Conservation (phyloP, 2,113 vertebrate species). For the Pygoscelis adeliae region DNA sequence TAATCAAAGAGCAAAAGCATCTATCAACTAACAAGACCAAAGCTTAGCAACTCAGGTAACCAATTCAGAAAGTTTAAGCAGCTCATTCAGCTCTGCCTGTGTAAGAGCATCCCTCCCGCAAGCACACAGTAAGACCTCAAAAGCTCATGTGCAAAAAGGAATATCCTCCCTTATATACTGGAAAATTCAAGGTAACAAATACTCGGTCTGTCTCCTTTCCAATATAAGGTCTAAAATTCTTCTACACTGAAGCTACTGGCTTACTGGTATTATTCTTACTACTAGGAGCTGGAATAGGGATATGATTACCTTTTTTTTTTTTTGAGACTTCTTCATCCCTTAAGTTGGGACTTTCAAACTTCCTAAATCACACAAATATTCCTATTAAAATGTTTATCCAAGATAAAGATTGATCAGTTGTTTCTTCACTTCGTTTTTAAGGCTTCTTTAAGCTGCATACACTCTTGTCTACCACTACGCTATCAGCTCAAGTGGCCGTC, state of each 20-base stretch:
- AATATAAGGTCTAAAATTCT: not conserved
- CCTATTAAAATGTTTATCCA: not conserved
- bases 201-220: not conserved
- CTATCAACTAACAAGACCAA: not conserved
- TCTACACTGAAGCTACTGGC: not conserved
- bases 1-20: not conserved
- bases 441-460: not conserved
- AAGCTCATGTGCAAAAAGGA: not conserved
- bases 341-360: not conserved
- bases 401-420: not conserved
- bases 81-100: not conserved
- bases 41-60: not conserved
- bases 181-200: not conserved
- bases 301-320: not conserved
- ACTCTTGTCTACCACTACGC: not conserved
- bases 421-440: not conserved
- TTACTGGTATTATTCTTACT: not conserved
- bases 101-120: not conserved
- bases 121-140: not conserved
- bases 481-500: not conserved
- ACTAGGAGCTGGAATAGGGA: not conserved
- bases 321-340: not conserved
- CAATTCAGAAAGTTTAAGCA: not conserved
- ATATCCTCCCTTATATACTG: not conserved
- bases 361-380: not conserved